phyloP scores from a whole-genome alignment of 2,113 vertebrate species.

The Cephalopterus ornatus region DNA sequence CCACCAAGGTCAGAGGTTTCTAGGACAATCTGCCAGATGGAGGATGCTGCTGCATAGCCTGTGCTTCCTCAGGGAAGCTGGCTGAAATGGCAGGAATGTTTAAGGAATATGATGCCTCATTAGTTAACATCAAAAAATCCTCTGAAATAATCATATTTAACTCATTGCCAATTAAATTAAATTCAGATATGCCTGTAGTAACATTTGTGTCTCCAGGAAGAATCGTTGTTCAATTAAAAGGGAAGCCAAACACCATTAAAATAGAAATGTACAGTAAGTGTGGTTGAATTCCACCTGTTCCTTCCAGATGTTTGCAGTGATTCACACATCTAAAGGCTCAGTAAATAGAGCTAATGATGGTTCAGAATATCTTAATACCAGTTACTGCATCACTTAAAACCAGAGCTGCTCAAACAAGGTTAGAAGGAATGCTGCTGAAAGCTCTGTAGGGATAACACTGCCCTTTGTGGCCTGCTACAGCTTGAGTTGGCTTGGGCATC shows the following conservation, averaged over 20 bases:
- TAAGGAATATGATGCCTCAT: neutral
- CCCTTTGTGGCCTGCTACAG: neutral
- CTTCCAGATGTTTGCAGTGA: conserved; percentile 65
- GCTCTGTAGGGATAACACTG: neutral
- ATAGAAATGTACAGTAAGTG: neutral
- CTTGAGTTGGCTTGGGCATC: neutral
- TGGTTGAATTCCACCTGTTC: conserved; percentile 58
- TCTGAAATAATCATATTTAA: conserved; percentile 31
- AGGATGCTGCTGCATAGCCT: neutral
- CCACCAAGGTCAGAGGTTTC: neutral
- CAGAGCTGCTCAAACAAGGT: neutral
- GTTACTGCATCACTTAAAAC: neutral
- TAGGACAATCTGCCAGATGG: neutral
- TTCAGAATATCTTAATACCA: conserved; percentile 43
- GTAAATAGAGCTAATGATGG: conserved; percentile 55
- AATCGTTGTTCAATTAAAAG: conserved; percentile 28
- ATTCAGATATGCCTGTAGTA: conserved; percentile 7
- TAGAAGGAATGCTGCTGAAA: conserved; percentile 1
- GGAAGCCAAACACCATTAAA: conserved; percentile 50
- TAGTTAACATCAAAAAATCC: conserved; percentile 44
- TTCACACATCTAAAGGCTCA: conserved; percentile 54
- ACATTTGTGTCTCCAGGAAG: conserved; percentile 31
- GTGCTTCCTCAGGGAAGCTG: neutral
- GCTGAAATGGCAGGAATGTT: neutral
- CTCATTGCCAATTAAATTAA: conserved; percentile 36